phyloP scores from a whole-genome alignment of 2,797 vertebrate genomes.

The Cryptoprocta ferox region DNA sequence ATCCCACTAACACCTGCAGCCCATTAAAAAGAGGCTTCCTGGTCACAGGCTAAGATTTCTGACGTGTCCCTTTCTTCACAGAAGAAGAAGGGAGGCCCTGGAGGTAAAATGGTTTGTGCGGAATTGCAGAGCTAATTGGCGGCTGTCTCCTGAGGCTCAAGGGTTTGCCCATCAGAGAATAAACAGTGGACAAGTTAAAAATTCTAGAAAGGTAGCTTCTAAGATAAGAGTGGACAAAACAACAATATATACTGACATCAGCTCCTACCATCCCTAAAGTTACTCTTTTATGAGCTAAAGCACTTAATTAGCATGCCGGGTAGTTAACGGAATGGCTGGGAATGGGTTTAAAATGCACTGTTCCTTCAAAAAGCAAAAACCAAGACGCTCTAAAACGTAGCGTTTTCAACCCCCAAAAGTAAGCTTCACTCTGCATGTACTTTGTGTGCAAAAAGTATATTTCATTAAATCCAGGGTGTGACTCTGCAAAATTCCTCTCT shows the following conservation, averaged over 20 bases:
- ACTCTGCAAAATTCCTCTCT: background rate
- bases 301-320: background rate
- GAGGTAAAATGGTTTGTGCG: background rate
- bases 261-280: background rate
- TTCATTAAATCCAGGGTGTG: background rate
- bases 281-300: background rate
- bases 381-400: background rate
- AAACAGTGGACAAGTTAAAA: background rate
- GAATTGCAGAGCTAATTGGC: background rate
- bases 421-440: background rate
- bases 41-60: background rate
- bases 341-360: background rate
- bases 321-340: background rate
- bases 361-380: constrained; percentile 14
- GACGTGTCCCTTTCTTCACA: background rate
- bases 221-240: background rate
- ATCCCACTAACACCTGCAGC: background rate
- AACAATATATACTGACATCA: background rate
- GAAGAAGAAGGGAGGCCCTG: background rate
- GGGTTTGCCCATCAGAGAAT: background rate
- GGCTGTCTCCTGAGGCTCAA: background rate
- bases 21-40: background rate
- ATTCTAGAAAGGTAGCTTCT: background rate
- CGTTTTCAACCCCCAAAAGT: background rate
- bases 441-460: background rate